Percentiles rank a stretch among this genome's conserved stretches.
These are phyloP conservation scores for Ophraella communa DNA, from an alignment of 2,888 invertebrate genomes.

Conservation along the genomic window DNA sequence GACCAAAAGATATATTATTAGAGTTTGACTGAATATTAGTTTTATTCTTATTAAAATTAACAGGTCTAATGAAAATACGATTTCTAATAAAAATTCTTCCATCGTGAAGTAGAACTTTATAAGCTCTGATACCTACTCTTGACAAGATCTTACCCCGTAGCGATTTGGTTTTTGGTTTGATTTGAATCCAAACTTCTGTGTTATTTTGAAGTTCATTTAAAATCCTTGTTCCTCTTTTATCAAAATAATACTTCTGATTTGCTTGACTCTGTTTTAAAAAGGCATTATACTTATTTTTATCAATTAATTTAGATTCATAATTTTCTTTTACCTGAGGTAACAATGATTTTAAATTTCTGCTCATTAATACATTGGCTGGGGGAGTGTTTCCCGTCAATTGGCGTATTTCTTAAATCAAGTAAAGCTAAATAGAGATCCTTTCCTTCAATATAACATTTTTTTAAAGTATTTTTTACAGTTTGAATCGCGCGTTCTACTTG, in stretches of 20 bases:
- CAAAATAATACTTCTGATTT: not conserved
- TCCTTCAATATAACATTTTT: conserved; percentile 3
- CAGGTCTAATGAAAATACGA: too few relatives aligned
- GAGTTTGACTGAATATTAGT: too few relatives aligned
- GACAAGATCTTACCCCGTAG: not conserved
- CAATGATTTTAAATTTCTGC: not conserved
- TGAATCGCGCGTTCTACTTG: conserved; percentile 9
- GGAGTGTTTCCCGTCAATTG: not conserved
- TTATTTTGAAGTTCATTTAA: not conserved
- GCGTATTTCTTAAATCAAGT: conserved; percentile 1
- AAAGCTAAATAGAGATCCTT: conserved; percentile 14
- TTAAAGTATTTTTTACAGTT: conserved; percentile 7
- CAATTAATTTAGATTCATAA: not conserved
- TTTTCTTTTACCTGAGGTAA: not conserved
- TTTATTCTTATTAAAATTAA: too few relatives aligned
- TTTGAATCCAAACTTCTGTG: not conserved
- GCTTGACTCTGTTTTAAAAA: too few relatives aligned
- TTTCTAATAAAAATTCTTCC: not conserved
- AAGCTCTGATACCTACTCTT: not conserved
- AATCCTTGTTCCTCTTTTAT: not conserved
- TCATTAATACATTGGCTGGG: not conserved
- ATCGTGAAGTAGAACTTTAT: not conserved
- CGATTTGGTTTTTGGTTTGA: too few relatives aligned
- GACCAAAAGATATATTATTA: too few relatives aligned
- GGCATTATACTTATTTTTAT: too few relatives aligned